Conservation (phyloP, 2,888 invertebrate genomes). For the Pogonocherus hispidulus region DNA sequence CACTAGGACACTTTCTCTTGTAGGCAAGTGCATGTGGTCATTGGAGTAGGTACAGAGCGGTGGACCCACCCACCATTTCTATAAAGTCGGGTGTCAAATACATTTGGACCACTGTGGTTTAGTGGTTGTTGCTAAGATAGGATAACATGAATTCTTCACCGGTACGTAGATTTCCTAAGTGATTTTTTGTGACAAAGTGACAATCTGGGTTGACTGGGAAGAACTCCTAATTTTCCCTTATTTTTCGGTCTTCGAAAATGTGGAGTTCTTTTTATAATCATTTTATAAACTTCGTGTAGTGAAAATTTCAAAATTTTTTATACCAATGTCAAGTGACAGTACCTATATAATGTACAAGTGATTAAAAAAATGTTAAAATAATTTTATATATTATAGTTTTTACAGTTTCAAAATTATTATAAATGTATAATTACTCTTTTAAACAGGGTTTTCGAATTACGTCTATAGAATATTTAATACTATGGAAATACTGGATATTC, state of each 20-base stretch:
- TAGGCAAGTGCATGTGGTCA: slow-evolving; percentile 48
- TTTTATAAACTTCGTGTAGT: too few species aligned
- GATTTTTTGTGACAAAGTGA: not conserved
- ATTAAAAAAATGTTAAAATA: too few species aligned
- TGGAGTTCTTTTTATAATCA: not conserved
- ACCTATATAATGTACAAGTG: too few species aligned
- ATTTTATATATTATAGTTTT: too few species aligned
- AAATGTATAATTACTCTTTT: too few species aligned
- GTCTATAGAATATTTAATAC: too few species aligned
- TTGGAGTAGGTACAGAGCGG: slow-evolving; percentile 30
- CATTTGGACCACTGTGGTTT: slow-evolving; percentile 54
- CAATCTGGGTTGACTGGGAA: not conserved
- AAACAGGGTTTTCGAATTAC: too few species aligned
- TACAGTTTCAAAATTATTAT: too few species aligned
- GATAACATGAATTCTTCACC: slow-evolving; percentile 53
- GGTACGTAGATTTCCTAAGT: slow-evolving; percentile 49
- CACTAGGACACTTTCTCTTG: slow-evolving; percentile 57
- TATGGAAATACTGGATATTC: too few species aligned
- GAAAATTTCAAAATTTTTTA: too few species aligned
- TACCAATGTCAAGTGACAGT: too few species aligned
- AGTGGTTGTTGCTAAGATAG: slow-evolving; percentile 49
- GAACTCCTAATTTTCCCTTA: not conserved
- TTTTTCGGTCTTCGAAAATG: not conserved
- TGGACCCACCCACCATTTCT: slow-evolving; percentile 58
- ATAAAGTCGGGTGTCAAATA: slow-evolving; percentile 55